Conservation (phyloP, 2,797 vertebrate genomes). For the Tolypeutes matacus region DNA sequence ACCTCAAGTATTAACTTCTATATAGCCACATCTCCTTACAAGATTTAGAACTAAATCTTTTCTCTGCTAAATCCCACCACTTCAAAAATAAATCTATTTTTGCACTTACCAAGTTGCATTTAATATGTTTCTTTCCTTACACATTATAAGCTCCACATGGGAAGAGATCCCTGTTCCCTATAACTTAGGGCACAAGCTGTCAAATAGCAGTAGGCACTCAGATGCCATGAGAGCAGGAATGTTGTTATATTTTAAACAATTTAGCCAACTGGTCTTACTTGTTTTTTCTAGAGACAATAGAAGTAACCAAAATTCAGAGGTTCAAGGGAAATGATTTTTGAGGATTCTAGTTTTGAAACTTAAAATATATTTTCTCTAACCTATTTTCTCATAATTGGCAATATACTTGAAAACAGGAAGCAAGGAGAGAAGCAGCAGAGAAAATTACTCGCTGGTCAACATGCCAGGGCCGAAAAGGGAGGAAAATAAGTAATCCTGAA, state of each 20-base stretch:
- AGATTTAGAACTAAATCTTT: constrained; percentile 19
- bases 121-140: background rate
- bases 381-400: background rate
- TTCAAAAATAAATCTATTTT: background rate
- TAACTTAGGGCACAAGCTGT: background rate
- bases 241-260: constrained; percentile 5
- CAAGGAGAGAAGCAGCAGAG: background rate
- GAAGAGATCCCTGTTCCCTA: background rate
- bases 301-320: background rate
- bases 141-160: background rate
- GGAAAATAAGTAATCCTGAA: background rate
- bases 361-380: constrained; percentile 21
- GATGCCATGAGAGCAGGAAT: background rate
- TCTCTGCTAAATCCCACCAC: background rate
- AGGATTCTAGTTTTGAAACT: constrained; percentile 38
- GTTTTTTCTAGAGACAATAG: background rate
- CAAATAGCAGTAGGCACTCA: background rate
- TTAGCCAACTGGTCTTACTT: background rate
- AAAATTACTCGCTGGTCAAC: background rate
- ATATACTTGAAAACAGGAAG: constrained; percentile 20
- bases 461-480: background rate
- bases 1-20: background rate
- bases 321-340: background rate
- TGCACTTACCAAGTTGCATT: background rate
- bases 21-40: background rate